phyloP scores from a whole-genome alignment of 2,888 invertebrate species.

The Ophion ellenae region DNA sequence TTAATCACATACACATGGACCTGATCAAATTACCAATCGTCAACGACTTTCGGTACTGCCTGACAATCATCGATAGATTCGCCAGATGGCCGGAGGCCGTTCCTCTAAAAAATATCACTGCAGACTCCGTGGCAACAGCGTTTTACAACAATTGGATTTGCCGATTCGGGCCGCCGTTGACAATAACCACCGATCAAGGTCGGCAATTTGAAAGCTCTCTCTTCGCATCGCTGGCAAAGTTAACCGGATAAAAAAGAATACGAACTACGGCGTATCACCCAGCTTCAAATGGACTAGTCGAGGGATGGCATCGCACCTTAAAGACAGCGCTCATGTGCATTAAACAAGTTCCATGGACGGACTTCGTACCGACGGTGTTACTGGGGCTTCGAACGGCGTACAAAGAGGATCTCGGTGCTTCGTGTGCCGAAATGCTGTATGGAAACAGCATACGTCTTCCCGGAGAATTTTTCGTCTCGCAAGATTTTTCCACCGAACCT shows the following conservation, averaged over 20 bases:
- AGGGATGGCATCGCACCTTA: background rate
- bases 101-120: background rate
- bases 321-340: background rate
- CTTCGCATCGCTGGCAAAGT: background rate
- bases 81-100: background rate
- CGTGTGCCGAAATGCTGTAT: no score
- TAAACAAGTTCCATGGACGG: background rate
- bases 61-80: background rate
- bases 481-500: no score
- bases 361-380: no score
- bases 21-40: background rate
- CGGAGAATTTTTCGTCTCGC: no score
- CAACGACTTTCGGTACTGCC: background rate
- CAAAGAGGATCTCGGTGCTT: no score
- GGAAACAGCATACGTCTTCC: no score
- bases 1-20: background rate
- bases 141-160: background rate
- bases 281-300: background rate
- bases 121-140: background rate
- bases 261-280: background rate
- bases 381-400: no score
- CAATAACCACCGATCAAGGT: background rate
- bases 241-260: background rate
- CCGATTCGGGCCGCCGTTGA: background rate
- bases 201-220: background rate